Evolutionary conservation across 2,797 vertebrate genomes (phyloP), one percentile per base, ranked within the genome.

Genomic region (Pteronotus mesoamericanus): DNA sequence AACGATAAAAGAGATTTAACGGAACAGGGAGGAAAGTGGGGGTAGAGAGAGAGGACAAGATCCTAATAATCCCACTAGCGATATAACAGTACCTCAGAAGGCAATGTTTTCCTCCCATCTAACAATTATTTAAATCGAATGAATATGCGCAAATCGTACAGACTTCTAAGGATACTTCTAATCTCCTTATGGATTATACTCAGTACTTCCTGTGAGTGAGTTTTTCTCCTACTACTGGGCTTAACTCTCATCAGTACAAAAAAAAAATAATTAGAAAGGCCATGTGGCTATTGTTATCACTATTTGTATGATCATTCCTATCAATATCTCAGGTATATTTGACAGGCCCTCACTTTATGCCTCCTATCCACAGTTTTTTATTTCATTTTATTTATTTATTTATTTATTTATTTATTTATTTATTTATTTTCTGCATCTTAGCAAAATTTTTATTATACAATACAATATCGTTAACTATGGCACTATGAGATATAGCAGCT

Each of bases 121-220:
- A 55, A 86, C 22, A 92, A 89, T 69, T 53, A 96, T 51, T 94
- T 93, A 86, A 94, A 80, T 93, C 46, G 55, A 95, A 86, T 39
- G 51, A 94, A 96, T 90, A 87, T 72, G 55, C 24, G 75, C 7
- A 94, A 74, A 80, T 51, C 94, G 46, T 46, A 37, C 75, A 94
- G 69, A 83, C 4, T 71, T 86, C 48, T 86, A 74, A 93, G 18
- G 69, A 86, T 80, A 44, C 79, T 74, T 89, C 66, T 61, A 92
- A 48, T 77, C 51, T 96, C 82, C 57, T 57, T 77, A 69, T 66
- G 48, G 21, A 91, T 46, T 84, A 32, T 24, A 91, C n/a, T 94
- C 26, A 75, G 37, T 61, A 95, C 37, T 82, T 91, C 29, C 42
- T 34, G 21, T 61, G 26, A 95, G 15, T 88, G 42, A 82, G 24